Base-by-base conservation (phyloP, 2,888 invertebrate genomes). In the Eugnorisma glareosa region DNA sequence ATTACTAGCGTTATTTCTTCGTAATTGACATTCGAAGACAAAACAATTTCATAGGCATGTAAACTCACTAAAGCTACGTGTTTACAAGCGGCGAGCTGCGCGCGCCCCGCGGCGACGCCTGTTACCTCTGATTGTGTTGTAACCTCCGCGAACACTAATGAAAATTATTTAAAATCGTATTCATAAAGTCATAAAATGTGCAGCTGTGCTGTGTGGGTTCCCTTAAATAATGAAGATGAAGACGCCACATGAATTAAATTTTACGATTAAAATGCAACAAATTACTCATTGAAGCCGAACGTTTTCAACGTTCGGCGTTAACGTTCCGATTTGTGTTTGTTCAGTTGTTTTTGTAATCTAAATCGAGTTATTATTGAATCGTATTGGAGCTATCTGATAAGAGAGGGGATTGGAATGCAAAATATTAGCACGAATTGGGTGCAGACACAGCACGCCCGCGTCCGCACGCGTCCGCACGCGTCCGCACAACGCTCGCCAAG, bases 11-110 rank as follows among this genome's bases (percentile, higher is more conserved):
- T 82, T 82, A 83, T 84, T 86, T 83, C 81, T 85, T 78, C 59
- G 76, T 88, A 86, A 87, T 86, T 81, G 86, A 88, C 79, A 79
- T 73, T 57, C 54, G 70, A 70, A 85, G 73, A 87, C 86, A 82
- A 86, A 86, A 88, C 72, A 73, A 82, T 85, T 71, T 77, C 28
- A 37, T 64, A 51, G n/a, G 64, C 72, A 71, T 73, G 77, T 79
- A 61, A 73, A 73, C 51, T 77, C 45, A 71, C 48, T 67, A 74
- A 54, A 43, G 63, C 21, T 10, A 63, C 11, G 61, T 67, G 66
- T 66, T 68, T 70, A 79, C 45, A 64, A 18, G 73, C 75, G 57
- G 43, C 64, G 59, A 43, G 72, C 66, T 54, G 69, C 59, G 84
- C 63, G 73, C 75, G 43, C 64, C 71, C 77, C 48, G 70, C 67